Conservation (phyloP, 2,888 invertebrate genomes). For the Perithous albicinctus region DNA sequence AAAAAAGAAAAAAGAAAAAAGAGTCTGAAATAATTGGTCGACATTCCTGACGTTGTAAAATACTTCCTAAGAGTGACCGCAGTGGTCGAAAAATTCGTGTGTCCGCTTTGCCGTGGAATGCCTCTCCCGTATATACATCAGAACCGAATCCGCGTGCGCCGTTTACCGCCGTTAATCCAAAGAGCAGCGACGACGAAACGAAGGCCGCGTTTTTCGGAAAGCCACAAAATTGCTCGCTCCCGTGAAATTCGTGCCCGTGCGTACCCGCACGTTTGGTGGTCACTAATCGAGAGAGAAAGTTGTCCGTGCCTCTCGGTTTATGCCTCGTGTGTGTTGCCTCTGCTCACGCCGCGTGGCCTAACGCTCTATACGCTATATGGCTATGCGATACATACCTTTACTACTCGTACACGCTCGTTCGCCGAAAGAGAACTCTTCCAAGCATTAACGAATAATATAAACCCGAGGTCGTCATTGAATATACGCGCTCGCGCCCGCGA, state of each 20-base stretch:
- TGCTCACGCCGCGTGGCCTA: conserved; percentile 36
- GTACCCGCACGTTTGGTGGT: conserved; percentile 65
- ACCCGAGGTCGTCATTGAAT: conserved; percentile 62
- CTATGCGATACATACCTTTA: conserved; percentile 41
- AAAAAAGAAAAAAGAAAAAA: background rate
- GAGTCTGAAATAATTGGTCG: background rate
- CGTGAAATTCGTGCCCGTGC: conserved; percentile 66
- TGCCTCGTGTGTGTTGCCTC: conserved; percentile 8
- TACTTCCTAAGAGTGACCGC: background rate
- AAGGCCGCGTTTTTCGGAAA: conserved; percentile 67
- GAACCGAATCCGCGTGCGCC: background rate
- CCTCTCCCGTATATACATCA: background rate
- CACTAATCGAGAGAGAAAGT: conserved; percentile 71
- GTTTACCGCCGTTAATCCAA: too few species aligned
- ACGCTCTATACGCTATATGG: background rate
- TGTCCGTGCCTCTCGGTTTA: conserved; percentile 51
- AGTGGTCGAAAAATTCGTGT: background rate
- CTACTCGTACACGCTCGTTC: conserved; percentile 27
- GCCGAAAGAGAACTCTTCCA: conserved; percentile 51
- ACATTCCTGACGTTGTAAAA: background rate
- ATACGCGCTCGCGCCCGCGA: conserved; percentile 31
- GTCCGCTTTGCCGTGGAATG: background rate
- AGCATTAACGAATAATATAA: conserved; percentile 65
- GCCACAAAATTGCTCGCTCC: conserved; percentile 46
- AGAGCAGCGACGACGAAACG: too few species aligned